Percentiles rank a stretch among this genome's conserved stretches.
phyloP scores from a whole-genome alignment of 2,113 vertebrate species.

The Hemiscyllium ocellatum region DNA sequence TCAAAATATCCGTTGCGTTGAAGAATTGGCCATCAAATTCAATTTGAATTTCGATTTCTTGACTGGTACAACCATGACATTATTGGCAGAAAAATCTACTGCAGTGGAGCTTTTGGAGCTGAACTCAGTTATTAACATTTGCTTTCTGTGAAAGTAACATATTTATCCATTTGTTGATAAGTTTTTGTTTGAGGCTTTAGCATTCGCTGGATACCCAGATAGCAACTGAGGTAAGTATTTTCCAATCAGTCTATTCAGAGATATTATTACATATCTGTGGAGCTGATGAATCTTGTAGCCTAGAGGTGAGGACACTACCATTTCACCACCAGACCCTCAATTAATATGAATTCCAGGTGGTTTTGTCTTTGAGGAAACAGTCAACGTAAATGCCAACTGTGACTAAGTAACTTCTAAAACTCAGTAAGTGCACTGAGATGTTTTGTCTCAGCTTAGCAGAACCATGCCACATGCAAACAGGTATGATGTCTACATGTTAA shows the following conservation, averaged over 20 bases:
- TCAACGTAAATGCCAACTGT: not conserved
- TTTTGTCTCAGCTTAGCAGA: not conserved
- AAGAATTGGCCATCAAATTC: not conserved
- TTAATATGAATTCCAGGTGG: not conserved
- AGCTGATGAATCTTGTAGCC: no score
- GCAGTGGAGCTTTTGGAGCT: not conserved
- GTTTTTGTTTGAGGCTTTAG: not conserved
- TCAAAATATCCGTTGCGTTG: not conserved
- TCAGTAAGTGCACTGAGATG: not conserved
- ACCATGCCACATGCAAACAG: not conserved
- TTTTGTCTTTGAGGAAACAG: not conserved
- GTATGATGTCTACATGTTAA: not conserved
- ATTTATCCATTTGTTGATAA: not conserved
- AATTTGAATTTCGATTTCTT: not conserved
- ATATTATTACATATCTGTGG: no score
- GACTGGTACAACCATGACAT: not conserved
- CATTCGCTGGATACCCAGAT: not conserved
- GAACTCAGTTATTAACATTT: not conserved
- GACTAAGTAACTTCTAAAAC: not conserved
- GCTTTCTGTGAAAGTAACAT: not conserved
- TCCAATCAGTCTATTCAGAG: no score
- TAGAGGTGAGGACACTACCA: no score
- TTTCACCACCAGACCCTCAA: no score
- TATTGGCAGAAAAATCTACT: not conserved
- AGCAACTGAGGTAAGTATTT: not conserved